Percentiles rank a stretch among this genome's conserved stretches.
Evolutionary conservation across 2,113 vertebrate genomes (phyloP).

Genomic region (Nothobranchius kuhntae): DNA sequence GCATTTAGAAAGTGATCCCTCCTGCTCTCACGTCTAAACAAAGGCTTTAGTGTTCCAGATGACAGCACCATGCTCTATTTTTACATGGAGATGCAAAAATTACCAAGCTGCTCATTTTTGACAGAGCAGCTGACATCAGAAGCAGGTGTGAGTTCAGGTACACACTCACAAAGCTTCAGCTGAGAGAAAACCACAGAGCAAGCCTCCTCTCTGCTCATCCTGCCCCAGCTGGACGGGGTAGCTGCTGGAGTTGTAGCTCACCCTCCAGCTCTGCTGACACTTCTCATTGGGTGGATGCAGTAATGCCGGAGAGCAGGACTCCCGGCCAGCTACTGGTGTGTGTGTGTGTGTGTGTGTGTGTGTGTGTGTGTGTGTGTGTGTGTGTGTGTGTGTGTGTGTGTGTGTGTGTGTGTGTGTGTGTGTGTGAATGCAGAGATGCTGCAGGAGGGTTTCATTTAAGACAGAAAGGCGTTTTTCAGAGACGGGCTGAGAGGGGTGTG

Average conservation of each 20-base stretch:
- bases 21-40: slow-evolving; percentile 38
- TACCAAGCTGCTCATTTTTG: slow-evolving; percentile 64
- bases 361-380: background rate
- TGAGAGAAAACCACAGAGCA: slow-evolving; percentile 4
- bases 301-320: slow-evolving; percentile 13
- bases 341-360: background rate
- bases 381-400: background rate
- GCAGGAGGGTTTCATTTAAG: slow-evolving; percentile 8
- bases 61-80: slow-evolving; percentile 55
- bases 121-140: slow-evolving; percentile 51
- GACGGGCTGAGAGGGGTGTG: slow-evolving; percentile 21
- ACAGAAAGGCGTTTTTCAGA: slow-evolving; percentile 5
- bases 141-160: slow-evolving; percentile 33
- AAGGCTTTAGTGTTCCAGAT: slow-evolving; percentile 36
- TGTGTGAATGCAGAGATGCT: background rate
- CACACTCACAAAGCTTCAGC: background rate
- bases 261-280: slow-evolving; percentile 2
- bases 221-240: background rate
- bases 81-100: slow-evolving; percentile 60
- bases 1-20: slow-evolving; percentile 1
- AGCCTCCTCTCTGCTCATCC: background rate
- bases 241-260: slow-evolving; percentile 7
- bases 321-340: background rate
- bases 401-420: background rate
- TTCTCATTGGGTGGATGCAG: slow-evolving; percentile 30